phyloP scores from a whole-genome alignment of 2,888 invertebrate species.

The Callinectes sapidus region DNA sequence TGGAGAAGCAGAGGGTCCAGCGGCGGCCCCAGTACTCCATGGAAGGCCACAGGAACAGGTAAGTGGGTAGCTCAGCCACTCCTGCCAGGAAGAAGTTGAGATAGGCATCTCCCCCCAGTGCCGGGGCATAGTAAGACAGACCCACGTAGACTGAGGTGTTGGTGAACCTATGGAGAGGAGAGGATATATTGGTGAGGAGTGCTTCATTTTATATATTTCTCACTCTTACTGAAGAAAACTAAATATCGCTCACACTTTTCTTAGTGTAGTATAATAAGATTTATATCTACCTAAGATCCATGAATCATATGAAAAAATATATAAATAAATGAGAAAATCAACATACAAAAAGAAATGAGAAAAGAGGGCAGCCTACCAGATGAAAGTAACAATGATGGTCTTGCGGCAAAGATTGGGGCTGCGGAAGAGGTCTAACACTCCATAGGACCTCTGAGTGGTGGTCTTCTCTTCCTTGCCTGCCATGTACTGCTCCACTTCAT shows the following conservation, averaged over 20 bases:
- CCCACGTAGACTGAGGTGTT: conserved; percentile 93
- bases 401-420: conserved; percentile 72
- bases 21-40: conserved; percentile 89
- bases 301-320: too few species aligned
- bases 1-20: conserved; percentile 90
- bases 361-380: conserved; percentile 80
- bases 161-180: conserved; percentile 76
- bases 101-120: conserved; percentile 88
- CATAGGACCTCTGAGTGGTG: conserved; percentile 50
- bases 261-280: too few species aligned
- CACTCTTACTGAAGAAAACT: too few species aligned
- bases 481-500: conserved; percentile 63
- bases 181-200: not conserved
- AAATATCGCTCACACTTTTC: too few species aligned
- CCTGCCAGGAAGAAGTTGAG: conserved; percentile 87
- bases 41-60: conserved; percentile 89
- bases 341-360: not conserved
- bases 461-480: conserved; percentile 54
- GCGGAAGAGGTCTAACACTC: conserved; percentile 69
- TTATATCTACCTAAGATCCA: too few species aligned
- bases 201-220: not conserved
- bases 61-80: conserved; percentile 86
- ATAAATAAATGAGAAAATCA: too few species aligned
- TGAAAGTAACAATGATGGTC: conserved; percentile 84
- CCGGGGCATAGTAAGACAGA: conserved; percentile 88